Evolutionary conservation across 2,113 vertebrate species (phyloP).

Genomic region (Semicossyphus pulcher): DNA sequence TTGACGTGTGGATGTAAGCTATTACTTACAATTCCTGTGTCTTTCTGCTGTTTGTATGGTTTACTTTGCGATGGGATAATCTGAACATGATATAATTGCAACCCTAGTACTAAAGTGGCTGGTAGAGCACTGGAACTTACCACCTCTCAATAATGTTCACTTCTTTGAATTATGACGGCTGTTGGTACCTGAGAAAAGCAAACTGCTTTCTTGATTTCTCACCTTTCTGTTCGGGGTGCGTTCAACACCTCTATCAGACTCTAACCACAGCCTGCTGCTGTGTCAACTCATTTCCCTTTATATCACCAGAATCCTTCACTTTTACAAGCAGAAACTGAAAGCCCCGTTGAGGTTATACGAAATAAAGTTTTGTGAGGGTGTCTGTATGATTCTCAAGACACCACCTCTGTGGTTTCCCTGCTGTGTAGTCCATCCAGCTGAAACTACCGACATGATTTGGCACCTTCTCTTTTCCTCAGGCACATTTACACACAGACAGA

Average conservation of each 20-base stretch:
- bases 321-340: constrained; percentile 42
- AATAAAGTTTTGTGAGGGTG: constrained; percentile 1
- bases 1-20: no score
- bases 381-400: constrained; percentile 2
- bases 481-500: neutral
- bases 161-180: no score
- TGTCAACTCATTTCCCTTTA: neutral
- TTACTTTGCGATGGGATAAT: no score
- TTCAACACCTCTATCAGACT: neutral
- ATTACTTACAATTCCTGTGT: no score
- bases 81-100: no score
- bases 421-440: constrained; percentile 2
- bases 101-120: no score
- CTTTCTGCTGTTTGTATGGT: no score
- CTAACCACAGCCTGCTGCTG: neutral
- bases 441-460: constrained; percentile 1
- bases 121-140: no score
- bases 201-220: neutral
- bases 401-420: constrained; percentile 34
- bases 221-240: neutral
- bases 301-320: neutral
- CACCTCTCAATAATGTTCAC: no score
- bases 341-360: constrained; percentile 10
- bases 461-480: neutral
- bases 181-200: neutral